phyloP scores from a whole-genome alignment of 2,797 vertebrate species.

The Arremon brunneinucha region DNA sequence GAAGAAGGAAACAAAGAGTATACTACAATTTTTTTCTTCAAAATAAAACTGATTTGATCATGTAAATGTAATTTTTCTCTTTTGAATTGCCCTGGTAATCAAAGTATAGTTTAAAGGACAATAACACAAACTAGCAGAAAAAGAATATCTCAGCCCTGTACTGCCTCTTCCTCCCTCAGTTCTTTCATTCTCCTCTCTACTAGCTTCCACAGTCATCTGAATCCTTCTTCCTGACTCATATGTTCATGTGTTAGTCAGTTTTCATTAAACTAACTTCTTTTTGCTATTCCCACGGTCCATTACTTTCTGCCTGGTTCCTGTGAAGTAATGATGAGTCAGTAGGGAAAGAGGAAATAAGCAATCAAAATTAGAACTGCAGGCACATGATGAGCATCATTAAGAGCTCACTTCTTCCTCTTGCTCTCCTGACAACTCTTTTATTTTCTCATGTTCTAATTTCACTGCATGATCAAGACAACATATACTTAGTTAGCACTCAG shows the following conservation, averaged over 20 bases:
- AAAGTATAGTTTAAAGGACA: background rate
- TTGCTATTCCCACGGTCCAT: background rate
- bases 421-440: background rate
- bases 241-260: background rate
- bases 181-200: background rate
- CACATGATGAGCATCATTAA: background rate
- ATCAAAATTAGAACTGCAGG: constrained; percentile 20
- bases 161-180: background rate
- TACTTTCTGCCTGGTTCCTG: constrained; percentile 10
- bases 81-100: background rate
- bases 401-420: background rate
- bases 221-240: background rate
- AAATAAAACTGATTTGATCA: background rate
- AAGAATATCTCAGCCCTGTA: background rate
- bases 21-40: background rate
- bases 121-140: background rate
- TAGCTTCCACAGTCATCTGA: background rate
- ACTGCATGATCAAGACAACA: background rate
- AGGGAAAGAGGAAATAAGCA: constrained; percentile 23
- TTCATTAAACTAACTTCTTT: constrained; percentile 10
- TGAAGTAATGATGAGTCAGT: background rate
- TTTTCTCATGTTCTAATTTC: background rate
- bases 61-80: background rate
- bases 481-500: background rate
- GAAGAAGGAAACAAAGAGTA: background rate